Evolutionary conservation across 2,888 invertebrate species (phyloP).

Genomic region (Chaetogeoica ovagalla): DNA sequence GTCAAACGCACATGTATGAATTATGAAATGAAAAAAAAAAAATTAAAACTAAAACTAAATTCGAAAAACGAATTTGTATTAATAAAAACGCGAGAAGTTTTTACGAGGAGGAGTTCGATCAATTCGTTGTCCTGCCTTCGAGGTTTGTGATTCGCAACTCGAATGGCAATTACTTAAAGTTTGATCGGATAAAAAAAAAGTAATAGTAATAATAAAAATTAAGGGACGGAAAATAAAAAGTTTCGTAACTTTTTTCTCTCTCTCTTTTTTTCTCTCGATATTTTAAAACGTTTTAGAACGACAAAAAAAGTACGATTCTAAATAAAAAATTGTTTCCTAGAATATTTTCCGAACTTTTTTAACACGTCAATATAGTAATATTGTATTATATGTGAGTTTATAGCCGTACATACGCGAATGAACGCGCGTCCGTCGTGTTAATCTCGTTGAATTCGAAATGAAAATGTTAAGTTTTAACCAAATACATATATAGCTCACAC

Average conservation of each 20-base stretch:
- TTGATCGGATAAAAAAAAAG: slow-evolving; percentile 33
- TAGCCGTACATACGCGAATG: too few relatives aligned
- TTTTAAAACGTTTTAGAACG: too few relatives aligned
- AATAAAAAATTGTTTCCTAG: too few relatives aligned
- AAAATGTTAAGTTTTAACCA: too few relatives aligned
- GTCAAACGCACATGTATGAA: not conserved
- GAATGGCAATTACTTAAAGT: slow-evolving; percentile 21
- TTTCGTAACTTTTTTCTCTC: slow-evolving; percentile 10
- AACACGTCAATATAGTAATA: too few relatives aligned
- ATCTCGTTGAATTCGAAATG: too few relatives aligned
- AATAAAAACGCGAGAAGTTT: slow-evolving; percentile 20
- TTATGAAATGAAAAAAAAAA: not conserved
- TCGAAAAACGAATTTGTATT: not conserved
- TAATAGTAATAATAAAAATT: slow-evolving; percentile 28
- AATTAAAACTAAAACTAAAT: not conserved
- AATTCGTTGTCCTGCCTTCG: slow-evolving; percentile 17
- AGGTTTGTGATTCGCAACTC: slow-evolving; percentile 36
- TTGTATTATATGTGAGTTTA: too few relatives aligned
- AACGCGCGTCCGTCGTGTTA: too few relatives aligned
- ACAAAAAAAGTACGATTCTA: too few relatives aligned
- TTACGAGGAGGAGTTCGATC: slow-evolving; percentile 7
- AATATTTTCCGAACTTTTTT: too few relatives aligned
- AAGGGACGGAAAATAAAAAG: slow-evolving; percentile 24
- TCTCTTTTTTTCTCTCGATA: too few relatives aligned
- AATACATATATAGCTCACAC: too few relatives aligned